Percentiles rank a stretch among this genome's conserved stretches.
phyloP scores from a whole-genome alignment of 2,888 invertebrate genomes.

The Rhamphomyia laevipes region DNA sequence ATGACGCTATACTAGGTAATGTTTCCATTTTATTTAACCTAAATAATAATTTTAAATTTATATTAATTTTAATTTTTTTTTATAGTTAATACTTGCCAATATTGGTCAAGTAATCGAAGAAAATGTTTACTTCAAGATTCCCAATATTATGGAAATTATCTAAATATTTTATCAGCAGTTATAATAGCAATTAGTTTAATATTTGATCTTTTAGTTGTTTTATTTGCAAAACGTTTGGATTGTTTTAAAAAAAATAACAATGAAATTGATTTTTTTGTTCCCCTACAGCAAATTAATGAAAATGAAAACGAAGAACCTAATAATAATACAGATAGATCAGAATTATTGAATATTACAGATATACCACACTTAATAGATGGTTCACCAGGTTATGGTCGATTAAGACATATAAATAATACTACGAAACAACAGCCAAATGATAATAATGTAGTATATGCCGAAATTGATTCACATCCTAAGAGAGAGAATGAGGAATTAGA shows the following conservation, averaged over 20 bases:
- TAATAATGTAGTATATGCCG: neutral
- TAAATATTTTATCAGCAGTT: constrained; percentile 39
- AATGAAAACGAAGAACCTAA: neutral
- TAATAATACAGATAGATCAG: neutral
- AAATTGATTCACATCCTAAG: neutral
- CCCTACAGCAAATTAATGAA: neutral
- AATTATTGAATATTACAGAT: neutral
- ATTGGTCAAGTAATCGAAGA: constrained; percentile 35
- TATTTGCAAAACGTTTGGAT: constrained; percentile 23
- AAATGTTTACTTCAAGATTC: constrained; percentile 40
- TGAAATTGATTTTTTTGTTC: neutral
- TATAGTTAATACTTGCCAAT: constrained; percentile 37
- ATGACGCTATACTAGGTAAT: constrained; percentile 47
- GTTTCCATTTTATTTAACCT: constrained; percentile 14
- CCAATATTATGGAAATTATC: constrained; percentile 37
- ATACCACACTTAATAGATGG: neutral
- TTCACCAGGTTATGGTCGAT: neutral
- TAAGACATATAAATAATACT: neutral
- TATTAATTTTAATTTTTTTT: constrained; percentile 1
- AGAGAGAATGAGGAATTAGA: neutral
- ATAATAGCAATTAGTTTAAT: constrained; percentile 36
- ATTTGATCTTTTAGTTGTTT: constrained; percentile 39
- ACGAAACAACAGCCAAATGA: neutral
- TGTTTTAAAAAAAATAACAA: neutral
- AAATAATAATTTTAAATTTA: neutral